Conservation (phyloP, 2,888 invertebrate genomes). For the Rhamnusium bicolor region DNA sequence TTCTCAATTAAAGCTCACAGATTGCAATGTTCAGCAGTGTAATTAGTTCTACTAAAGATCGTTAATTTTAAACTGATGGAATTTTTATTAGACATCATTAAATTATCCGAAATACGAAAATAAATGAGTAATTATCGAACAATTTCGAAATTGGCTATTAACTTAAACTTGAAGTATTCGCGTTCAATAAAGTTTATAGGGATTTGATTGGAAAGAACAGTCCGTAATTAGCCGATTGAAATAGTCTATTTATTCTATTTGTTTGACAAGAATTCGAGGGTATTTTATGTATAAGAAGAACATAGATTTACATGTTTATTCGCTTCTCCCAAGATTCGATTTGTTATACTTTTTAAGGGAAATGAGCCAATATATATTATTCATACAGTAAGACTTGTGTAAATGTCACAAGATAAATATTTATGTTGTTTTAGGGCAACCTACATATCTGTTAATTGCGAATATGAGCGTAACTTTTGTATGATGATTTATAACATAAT, state of each 20-base stretch:
- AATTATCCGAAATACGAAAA: slow-evolving; percentile 19
- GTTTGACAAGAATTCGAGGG: not conserved
- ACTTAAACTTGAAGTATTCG: slow-evolving; percentile 18
- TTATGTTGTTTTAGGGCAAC: too few species aligned
- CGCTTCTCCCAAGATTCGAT: not conserved
- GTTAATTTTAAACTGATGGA: slow-evolving; percentile 9
- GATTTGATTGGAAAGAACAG: slow-evolving; percentile 13
- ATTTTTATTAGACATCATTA: slow-evolving; percentile 31
- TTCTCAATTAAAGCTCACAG: not conserved
- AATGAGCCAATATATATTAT: not conserved
- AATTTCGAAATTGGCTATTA: slow-evolving; percentile 40
- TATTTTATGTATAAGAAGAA: not conserved
- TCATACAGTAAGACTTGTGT: too few species aligned
- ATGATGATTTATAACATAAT: too few species aligned
- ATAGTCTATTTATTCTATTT: not conserved
- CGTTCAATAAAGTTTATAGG: slow-evolving; percentile 12
- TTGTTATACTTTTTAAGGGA: not conserved
- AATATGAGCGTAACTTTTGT: too few species aligned
- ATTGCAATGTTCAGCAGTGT: not conserved
- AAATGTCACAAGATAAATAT: too few species aligned
- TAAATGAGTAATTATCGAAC: slow-evolving; percentile 35
- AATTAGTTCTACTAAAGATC: slow-evolving; percentile 3
- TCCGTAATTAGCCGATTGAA: slow-evolving; percentile 14
- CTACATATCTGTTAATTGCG: too few species aligned
- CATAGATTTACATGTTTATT: not conserved